A percentile compares a stretch with the other conserved stretches of the same genome.
phyloP scores from a whole-genome alignment of 2,113 vertebrate genomes.

The Pseudorectes ferrugineus region DNA sequence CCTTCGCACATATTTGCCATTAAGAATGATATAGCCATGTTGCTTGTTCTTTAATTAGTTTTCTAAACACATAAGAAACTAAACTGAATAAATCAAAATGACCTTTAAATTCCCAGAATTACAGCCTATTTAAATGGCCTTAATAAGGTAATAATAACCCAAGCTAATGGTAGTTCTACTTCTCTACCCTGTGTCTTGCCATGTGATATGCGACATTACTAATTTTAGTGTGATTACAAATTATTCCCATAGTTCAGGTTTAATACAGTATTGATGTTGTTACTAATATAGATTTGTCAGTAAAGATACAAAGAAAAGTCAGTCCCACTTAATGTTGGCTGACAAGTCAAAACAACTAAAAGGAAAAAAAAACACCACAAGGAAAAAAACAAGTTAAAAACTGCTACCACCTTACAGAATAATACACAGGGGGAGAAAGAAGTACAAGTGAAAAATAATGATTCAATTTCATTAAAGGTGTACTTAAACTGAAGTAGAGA shows the following conservation, averaged over 20 bases:
- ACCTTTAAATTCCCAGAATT: slow-evolving; percentile 76
- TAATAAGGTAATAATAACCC: slow-evolving; percentile 76
- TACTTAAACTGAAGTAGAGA: slow-evolving; percentile 1
- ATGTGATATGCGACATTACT: slow-evolving; percentile 64
- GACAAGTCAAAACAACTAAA: slow-evolving; percentile 19
- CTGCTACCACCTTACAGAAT: background rate
- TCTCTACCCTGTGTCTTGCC: slow-evolving; percentile 5
- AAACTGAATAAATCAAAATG: slow-evolving; percentile 74
- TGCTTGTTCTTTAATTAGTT: slow-evolving; percentile 74
- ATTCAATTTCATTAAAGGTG: slow-evolving; percentile 20
- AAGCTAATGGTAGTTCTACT: slow-evolving; percentile 61
- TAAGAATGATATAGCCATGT: slow-evolving; percentile 41
- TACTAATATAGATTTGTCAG: slow-evolving; percentile 78
- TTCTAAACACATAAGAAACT: slow-evolving; percentile 71
- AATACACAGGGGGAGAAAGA: background rate
- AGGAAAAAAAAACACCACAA: background rate
- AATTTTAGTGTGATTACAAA: slow-evolving; percentile 73
- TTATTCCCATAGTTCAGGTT: slow-evolving; percentile 73
- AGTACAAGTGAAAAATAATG: background rate
- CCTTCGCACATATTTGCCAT: background rate
- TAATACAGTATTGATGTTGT: slow-evolving; percentile 76
- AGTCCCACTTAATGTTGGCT: slow-evolving; percentile 58
- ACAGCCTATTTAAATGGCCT: slow-evolving; percentile 66
- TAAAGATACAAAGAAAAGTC: slow-evolving; percentile 72
- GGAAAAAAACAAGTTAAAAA: background rate